Base-by-base conservation (phyloP, 2,797 vertebrate species). In the Moxostoma hubbsi region DNA sequence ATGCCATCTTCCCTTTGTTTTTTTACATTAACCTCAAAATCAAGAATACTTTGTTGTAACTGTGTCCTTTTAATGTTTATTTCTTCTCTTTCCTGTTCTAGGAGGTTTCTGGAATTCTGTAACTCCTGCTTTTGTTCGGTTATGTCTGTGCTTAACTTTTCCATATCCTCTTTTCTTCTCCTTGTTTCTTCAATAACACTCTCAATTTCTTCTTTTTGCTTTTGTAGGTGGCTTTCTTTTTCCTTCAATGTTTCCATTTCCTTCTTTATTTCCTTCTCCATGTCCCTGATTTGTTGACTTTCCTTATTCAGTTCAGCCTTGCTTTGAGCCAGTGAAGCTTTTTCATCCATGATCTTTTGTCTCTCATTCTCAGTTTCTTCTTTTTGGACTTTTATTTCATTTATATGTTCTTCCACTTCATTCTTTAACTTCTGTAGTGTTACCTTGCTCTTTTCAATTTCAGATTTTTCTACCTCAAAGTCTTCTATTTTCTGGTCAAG, bases 261-360 rank as follows among this genome's bases (percentile, higher is more conserved):
- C 0, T 24, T 59, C 0, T 7, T 55, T 5, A 54, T 15, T 46
- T 75, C 9, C 8, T 65, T n/a, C 1, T 53, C 6, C 18, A 53
- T 54, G 3, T 16, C 18, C 43, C 15, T 53, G 0, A 75, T 62
- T 7, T n/a, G 24, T 49, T 75, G 53, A 18, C 2, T 9, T 45
- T 67, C 18, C 43, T 47, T 66, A 62, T 77, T 16, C 13, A 62
- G 45, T n/a, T 66, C 43, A 47, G 3, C 7, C 18, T 81, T 76
- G 6, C 8, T 61, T 46, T 63, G 45, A 49, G 18, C 45, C 1
- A 75, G 18, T 57, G 43, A 0, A 15, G 1, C 24, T 24, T 24
- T 24, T 24, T 24, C 24, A 24, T 24, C 2, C 1, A 3, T 24
- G 24, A 24, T 24, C 24, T 24, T 24, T 24, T 24, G 24, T 24